Evolutionary conservation across 2,113 vertebrate genomes (phyloP).

Genomic region (Desmodus rotundus): DNA sequence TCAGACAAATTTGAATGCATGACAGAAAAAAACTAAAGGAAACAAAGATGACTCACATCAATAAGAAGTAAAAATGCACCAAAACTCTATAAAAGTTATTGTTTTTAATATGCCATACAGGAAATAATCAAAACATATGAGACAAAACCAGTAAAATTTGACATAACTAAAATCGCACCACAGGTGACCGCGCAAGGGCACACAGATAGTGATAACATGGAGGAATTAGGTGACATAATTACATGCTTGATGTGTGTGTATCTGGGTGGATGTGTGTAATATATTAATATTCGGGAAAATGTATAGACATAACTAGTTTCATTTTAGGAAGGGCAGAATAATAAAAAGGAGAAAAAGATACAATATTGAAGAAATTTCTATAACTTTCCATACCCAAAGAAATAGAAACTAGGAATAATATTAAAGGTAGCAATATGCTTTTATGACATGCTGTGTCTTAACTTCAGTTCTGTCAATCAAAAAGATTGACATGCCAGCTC

Average conservation of each 20-base stretch:
- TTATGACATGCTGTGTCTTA: neutral
- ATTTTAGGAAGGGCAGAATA: neutral
- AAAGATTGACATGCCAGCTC: neutral
- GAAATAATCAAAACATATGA: neutral
- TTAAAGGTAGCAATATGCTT: neutral
- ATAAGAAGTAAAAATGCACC: neutral
- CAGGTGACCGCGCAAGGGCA: neutral
- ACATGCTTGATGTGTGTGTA: neutral
- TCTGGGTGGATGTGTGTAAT: neutral
- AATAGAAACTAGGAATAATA: constrained; percentile 12
- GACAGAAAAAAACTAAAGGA: neutral
- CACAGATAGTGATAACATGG: neutral
- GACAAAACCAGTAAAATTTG: neutral
- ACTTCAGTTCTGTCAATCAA: constrained; percentile 7
- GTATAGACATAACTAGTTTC: neutral
- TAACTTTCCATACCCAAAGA: neutral
- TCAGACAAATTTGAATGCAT: neutral
- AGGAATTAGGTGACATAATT: neutral
- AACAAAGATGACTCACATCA: neutral
- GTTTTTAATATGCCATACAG: neutral
- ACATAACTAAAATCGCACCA: neutral
- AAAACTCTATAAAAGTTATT: neutral
- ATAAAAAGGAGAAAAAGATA: neutral
- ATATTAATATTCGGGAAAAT: neutral
- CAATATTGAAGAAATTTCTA: neutral